phyloP scores from a whole-genome alignment of 2,113 vertebrate genomes.

The Cyanistes caeruleus region DNA sequence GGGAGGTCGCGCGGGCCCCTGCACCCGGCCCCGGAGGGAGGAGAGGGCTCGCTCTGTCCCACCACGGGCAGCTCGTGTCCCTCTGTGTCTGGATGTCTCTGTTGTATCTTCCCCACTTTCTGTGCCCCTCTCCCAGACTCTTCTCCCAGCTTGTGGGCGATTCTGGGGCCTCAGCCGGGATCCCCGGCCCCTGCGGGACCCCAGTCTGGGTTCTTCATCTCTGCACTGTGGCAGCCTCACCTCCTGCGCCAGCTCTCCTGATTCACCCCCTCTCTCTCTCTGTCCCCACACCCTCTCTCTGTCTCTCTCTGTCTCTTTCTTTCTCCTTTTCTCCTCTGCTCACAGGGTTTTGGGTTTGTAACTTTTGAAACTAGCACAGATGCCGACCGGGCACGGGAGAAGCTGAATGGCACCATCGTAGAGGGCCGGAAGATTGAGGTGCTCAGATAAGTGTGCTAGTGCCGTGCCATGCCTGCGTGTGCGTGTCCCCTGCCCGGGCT shows the following conservation, averaged over 20 bases:
- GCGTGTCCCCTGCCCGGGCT: neutral
- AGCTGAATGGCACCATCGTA: slow-evolving; percentile 99
- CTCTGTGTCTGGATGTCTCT: slow-evolving; percentile 37
- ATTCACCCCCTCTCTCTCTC: slow-evolving; percentile 45
- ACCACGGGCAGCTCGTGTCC: neutral
- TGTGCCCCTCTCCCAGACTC: slow-evolving; percentile 44
- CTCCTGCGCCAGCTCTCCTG: slow-evolving; percentile 60
- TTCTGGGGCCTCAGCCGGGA: neutral
- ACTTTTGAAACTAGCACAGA: slow-evolving; percentile 99
- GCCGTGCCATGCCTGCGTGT: slow-evolving; percentile 61
- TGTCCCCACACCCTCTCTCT: slow-evolving; percentile 23
- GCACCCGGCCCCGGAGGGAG: neutral
- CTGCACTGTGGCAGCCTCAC: slow-evolving; percentile 27
- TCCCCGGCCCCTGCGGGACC: neutral
- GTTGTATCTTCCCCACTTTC: slow-evolving; percentile 47
- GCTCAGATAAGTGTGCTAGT: slow-evolving; percentile 81
- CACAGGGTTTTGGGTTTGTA: slow-evolving; percentile 91
- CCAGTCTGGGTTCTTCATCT: neutral
- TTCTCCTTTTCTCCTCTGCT: slow-evolving; percentile 76
- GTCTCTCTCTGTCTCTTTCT: slow-evolving; percentile 63
- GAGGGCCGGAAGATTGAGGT: slow-evolving; percentile 99
- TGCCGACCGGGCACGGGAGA: slow-evolving; percentile 97
- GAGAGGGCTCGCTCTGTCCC: neutral
- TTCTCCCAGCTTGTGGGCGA: neutral
- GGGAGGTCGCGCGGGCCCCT: accelerated